Evolutionary conservation across 2,797 vertebrate genomes (phyloP).

Genomic region (Crocodylus rhombifer): DNA sequence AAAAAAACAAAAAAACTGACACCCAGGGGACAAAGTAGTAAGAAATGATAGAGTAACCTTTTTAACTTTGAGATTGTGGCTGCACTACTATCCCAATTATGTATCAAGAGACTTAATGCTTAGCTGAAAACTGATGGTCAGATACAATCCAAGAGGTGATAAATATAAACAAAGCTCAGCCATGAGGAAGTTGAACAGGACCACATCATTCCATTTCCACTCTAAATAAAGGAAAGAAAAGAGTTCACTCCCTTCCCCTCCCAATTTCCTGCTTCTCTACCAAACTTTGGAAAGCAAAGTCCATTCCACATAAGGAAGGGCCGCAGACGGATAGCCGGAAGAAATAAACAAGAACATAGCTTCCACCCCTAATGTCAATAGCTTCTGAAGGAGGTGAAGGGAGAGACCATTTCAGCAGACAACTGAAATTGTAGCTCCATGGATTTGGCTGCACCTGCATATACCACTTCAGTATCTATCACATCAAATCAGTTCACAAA

Average conservation of each 20-base stretch:
- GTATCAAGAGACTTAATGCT: not conserved
- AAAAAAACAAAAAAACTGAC: not conserved
- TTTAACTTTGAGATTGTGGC: not conserved
- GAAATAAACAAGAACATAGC: not conserved
- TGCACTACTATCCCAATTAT: not conserved
- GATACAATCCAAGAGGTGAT: not conserved
- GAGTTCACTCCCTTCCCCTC: too few species aligned
- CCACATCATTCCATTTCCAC: not conserved
- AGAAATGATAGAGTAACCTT: not conserved
- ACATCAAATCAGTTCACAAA: not conserved
- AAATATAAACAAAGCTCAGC: not conserved
- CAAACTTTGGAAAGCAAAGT: not conserved
- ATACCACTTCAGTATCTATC: not conserved
- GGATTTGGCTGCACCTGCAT: accelerated
- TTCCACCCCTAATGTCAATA: accelerated
- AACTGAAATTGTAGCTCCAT: not conserved
- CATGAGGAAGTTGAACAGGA: not conserved
- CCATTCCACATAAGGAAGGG: accelerated
- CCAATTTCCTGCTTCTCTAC: not conserved
- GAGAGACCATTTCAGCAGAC: too few species aligned
- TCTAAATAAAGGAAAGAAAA: not conserved
- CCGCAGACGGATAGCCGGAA: accelerated
- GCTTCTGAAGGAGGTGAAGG: not conserved
- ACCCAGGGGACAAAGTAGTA: accelerated
- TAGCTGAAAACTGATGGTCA: not conserved